Base-by-base conservation (phyloP, 2,797 vertebrate species). In the Argentina silus region DNA sequence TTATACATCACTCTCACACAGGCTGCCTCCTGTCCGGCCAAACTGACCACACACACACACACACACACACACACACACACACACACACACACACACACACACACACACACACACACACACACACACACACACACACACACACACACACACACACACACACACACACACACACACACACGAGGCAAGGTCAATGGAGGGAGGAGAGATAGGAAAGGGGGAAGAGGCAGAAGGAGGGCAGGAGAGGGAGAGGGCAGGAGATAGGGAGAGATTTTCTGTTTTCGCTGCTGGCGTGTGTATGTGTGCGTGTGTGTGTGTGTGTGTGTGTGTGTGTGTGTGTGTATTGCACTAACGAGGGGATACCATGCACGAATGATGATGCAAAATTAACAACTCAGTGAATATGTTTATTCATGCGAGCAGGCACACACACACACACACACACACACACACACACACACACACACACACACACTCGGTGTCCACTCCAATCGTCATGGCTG, bases 381-480 rank as follows among this genome's bases (percentile, higher is more conserved):
- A 36, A 36, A 36, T 36, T 36, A 36, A 36, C 27, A 36, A 36
- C 27, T 36, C 27, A 36, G 27, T 4, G 27, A 36, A 36, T 36
- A 36, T 36, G 27, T 10, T 50, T 67, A 14, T 12, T 15, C 10
- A 12, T 11, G 48, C 47, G 14, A 2, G 10, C 7, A 12, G 10
- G 10, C 48, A 8, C 43, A 47, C 36, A 36, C 23, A 57, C n/a
- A 27, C 21, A 9, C 57, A 61, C 27, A 27, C 63, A 23, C 44
- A 66, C 44, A 36, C 47, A 68, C 48, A 17, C 55, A 65, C 36
- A 27, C 67, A 70, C 67, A 71, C 62, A 76, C 73, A 47, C 19
- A 43, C 27, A 61, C 21, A 62, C 57, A 71, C 45, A 7, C 44
- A 44, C 62, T 44, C 43, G 7, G 19, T 19, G 43, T 19, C n/a